These are phyloP conservation scores for Manis crassicaudata DNA, from an alignment of 2,797 vertebrate genomes.

Conservation along the genomic window DNA sequence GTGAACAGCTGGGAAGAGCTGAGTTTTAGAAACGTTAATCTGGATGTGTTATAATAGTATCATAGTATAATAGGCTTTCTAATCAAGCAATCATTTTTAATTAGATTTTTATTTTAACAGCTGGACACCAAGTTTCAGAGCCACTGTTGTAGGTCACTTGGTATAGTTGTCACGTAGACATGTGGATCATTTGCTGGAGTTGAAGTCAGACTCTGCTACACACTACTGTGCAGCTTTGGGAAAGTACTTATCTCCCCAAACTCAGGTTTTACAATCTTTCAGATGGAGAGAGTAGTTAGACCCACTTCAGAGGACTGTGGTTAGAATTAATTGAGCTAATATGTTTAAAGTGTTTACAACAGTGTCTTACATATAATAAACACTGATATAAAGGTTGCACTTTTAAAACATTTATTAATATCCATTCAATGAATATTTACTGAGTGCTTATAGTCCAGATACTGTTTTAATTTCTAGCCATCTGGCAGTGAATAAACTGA, in stretches of 20 bases:
- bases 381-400: background rate
- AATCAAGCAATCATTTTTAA: background rate
- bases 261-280: background rate
- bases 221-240: background rate
- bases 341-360: background rate
- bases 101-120: background rate
- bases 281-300: background rate
- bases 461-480: background rate
- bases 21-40: background rate
- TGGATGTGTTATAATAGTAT: background rate
- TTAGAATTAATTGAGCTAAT: background rate
- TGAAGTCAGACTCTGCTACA: background rate
- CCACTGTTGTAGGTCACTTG: background rate
- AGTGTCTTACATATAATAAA: background rate
- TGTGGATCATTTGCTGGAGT: background rate
- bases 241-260: background rate
- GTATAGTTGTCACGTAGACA: background rate
- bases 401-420: background rate
- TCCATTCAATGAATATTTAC: background rate
- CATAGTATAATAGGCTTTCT: background rate
- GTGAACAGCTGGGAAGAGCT: background rate
- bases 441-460: background rate
- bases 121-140: background rate
- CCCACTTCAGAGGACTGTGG: background rate
- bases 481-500: background rate